A percentile compares a stretch with the other conserved stretches of the same genome.
phyloP scores from a whole-genome alignment of 2,113 vertebrate genomes.

The Menidia beryllina region DNA sequence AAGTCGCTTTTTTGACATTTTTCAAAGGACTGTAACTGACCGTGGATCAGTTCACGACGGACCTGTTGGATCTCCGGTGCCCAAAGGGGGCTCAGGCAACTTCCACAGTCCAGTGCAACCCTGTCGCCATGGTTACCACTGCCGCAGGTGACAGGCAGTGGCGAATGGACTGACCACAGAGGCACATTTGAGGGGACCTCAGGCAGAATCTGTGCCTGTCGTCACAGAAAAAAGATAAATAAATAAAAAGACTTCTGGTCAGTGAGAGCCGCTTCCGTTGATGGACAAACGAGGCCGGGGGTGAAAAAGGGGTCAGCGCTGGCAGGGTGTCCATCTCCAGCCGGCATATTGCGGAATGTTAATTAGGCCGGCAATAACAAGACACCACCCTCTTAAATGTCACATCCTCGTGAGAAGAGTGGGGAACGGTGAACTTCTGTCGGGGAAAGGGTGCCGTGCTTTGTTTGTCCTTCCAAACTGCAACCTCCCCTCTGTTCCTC shows the following conservation, averaged over 20 bases:
- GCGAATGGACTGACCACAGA: constrained; percentile 65
- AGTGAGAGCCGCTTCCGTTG: constrained; percentile 19
- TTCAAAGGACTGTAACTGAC: constrained; percentile 25
- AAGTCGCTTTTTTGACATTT: constrained; percentile 19
- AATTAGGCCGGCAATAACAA: constrained; percentile 65
- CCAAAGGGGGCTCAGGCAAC: constrained; percentile 44
- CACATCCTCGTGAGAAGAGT: constrained; percentile 55
- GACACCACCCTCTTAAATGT: constrained; percentile 65
- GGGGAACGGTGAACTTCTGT: constrained; percentile 21
- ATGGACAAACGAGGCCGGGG: constrained; percentile 28
- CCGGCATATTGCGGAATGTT: constrained; percentile 62
- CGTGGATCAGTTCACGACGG: constrained; percentile 38
- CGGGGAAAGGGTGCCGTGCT: constrained; percentile 40
- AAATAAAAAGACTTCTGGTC: constrained; percentile 63
- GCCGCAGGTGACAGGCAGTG: constrained; percentile 61
- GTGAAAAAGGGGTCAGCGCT: constrained; percentile 10
- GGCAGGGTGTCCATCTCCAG: constrained; percentile 53
- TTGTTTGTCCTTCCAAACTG: constrained; percentile 58
- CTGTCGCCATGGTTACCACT: constrained; percentile 75
- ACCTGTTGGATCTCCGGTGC: constrained; percentile 47
- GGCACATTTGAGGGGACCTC: constrained; percentile 71
- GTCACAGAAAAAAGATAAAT: constrained; percentile 66
- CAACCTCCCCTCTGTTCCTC: constrained; percentile 43
- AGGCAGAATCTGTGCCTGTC: constrained; percentile 65
- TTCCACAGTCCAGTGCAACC: constrained; percentile 38